Evolutionary conservation across 92 coral and sea anemone genomes (phyloP), one percentile per base, ranked within the genome.

Genomic region (Epizoanthus illoricatus): DNA sequence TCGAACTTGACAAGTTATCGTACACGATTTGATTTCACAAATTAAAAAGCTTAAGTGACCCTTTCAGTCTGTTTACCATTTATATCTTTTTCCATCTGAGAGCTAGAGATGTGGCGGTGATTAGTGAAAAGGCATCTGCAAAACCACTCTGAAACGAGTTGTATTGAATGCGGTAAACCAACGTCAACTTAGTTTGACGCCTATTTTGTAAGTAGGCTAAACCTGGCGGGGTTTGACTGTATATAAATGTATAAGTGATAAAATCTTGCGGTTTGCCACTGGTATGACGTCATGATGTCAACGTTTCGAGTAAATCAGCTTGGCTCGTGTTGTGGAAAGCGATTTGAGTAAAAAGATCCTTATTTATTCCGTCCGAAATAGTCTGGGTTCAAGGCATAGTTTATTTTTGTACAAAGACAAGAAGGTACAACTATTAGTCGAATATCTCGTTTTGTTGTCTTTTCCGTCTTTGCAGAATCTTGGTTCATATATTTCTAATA

Each of bases 31-130:
- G 43, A 49, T 73, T 49, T 47, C 76, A 54, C 17, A 8, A 65
- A 52, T 73, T 73, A 47, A 54, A 73, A 73, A 11, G 54, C 63
- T 73, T 42, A 73, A 73, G 78, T 73, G 63, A 74, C 59, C 40
- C 79, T 23, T 74, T 49, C 15, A 74, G 15, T 3, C 2, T 74
- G 49, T 54, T 55, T 55, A 56, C 62, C 58, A 43, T 55, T 33
- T 24, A 56, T 55, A 55, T 23, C 56, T 52, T 52, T 52, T 9
- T 52, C 56, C 56, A 52, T 52, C 56, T 52, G 2, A 52, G 56
- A 9, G 56, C 10, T 9, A 52, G 56, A 9, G 56, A 52, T 9
- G 15, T 52, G 56, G 56, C 56, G 56, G 56, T 52, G 56, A 52
- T 52, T 16, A 52, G 56, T 11, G 16, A 9, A 52, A 52, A 3